Conservation (phyloP, 2,113 vertebrate genomes). For the Microcebus ravelobensis region DNA sequence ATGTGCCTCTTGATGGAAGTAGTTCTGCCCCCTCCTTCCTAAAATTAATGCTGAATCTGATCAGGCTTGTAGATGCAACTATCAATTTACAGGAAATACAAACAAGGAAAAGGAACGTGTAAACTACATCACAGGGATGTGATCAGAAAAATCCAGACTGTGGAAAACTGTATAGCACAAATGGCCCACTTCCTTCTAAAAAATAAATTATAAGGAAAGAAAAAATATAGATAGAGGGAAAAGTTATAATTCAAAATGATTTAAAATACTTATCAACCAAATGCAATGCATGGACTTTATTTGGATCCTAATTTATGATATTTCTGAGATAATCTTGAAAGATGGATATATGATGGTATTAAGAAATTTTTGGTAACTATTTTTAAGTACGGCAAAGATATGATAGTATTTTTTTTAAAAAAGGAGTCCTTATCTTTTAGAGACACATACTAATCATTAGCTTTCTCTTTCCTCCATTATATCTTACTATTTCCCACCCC, state of each 20-base stretch:
- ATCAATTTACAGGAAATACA: constrained; percentile 49
- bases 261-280: constrained; percentile 31
- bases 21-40: neutral
- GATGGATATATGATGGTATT: neutral
- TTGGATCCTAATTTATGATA: neutral
- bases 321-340: constrained; percentile 7
- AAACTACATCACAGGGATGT: constrained; percentile 37
- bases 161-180: neutral
- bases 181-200: constrained; percentile 32
- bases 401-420: neutral
- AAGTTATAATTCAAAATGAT: constrained; percentile 12
- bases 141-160: constrained; percentile 40
- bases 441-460: neutral
- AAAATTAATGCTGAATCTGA: constrained; percentile 52
- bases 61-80: constrained; percentile 29
- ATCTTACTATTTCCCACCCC: constrained; percentile 1
- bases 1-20: constrained; percentile 39
- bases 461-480: neutral
- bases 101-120: constrained; percentile 43
- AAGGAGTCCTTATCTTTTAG: neutral
- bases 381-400: neutral
- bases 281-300: neutral
- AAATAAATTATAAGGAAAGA: constrained; percentile 40
- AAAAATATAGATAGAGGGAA: neutral
- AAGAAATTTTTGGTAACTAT: constrained; percentile 2